Conservation (phyloP, 2,888 invertebrate genomes). For the Schizotus pectinicornis region DNA sequence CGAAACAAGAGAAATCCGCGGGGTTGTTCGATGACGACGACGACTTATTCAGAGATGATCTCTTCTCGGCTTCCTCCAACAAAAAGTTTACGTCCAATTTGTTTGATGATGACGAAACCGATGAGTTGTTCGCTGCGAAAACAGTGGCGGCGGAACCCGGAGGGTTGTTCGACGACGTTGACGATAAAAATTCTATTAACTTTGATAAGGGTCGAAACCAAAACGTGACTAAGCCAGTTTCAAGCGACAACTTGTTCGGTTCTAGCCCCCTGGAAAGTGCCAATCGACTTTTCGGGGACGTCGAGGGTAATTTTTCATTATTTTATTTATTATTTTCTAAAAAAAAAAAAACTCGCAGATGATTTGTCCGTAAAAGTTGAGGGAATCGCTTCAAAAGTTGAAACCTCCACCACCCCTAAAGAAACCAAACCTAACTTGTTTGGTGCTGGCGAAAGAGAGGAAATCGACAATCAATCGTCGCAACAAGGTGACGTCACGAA, state of each 20-base stretch:
- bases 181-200: conserved; percentile 8
- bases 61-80: conserved; percentile 46
- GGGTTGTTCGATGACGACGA: conserved; percentile 40
- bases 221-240: neutral
- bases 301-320: neutral
- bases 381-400: too few relatives aligned
- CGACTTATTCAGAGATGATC: conserved; percentile 51
- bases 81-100: conserved; percentile 43
- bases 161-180: conserved; percentile 14
- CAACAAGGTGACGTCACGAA: too few relatives aligned
- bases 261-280: neutral
- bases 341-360: neutral
- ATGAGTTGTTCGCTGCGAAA: conserved; percentile 21
- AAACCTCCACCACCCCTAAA: too few relatives aligned
- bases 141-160: neutral
- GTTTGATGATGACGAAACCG: conserved; percentile 40
- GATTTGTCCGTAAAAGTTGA: too few relatives aligned
- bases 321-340: neutral
- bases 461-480: too few relatives aligned
- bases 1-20: conserved; percentile 6
- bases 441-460: too few relatives aligned
- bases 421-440: too few relatives aligned
- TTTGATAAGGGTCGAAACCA: neutral
- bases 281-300: too few relatives aligned
- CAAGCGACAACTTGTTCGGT: neutral